These are phyloP conservation scores for Seira sanloemensis DNA, from an alignment of 2,888 invertebrate genomes.

Conservation along the genomic window DNA sequence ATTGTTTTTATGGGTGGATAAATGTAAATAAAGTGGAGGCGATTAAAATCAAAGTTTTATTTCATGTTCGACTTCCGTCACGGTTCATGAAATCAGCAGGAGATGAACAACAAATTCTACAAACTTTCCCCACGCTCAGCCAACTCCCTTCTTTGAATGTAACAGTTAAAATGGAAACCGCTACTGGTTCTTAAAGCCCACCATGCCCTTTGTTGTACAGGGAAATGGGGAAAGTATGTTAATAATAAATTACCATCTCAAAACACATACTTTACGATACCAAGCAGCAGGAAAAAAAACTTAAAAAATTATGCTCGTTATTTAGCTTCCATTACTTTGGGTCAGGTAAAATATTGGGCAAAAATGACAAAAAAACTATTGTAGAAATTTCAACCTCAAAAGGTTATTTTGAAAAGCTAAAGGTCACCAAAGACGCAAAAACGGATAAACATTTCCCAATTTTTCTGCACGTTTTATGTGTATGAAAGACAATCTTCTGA, in stretches of 20 bases:
- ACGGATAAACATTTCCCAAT: background rate
- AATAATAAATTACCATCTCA: background rate
- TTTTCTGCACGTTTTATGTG: background rate
- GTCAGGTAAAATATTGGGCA: too few species aligned
- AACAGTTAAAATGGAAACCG: too few species aligned
- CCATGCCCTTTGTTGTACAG: too few species aligned
- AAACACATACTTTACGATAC: background rate
- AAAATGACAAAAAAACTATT: too few species aligned
- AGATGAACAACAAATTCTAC: background rate
- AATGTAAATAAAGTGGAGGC: constrained; percentile 8
- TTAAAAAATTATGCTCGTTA: background rate
- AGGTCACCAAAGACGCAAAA: background rate
- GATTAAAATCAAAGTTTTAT: constrained; percentile 15
- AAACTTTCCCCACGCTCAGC: too few species aligned
- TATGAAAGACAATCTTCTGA: too few species aligned
- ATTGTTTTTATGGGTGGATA: constrained; percentile 13
- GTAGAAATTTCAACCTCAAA: too few species aligned
- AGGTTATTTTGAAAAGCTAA: background rate
- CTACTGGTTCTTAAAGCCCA: too few species aligned
- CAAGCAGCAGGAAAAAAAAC: background rate
- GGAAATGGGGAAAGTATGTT: too few species aligned
- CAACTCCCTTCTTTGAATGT: too few species aligned
- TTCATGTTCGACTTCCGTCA: constrained; percentile 28
- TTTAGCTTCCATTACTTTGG: background rate
- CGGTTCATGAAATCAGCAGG: constrained; percentile 43